Conservation (phyloP, 2,797 vertebrate genomes). For the Microctenopoma steveboyesi region DNA sequence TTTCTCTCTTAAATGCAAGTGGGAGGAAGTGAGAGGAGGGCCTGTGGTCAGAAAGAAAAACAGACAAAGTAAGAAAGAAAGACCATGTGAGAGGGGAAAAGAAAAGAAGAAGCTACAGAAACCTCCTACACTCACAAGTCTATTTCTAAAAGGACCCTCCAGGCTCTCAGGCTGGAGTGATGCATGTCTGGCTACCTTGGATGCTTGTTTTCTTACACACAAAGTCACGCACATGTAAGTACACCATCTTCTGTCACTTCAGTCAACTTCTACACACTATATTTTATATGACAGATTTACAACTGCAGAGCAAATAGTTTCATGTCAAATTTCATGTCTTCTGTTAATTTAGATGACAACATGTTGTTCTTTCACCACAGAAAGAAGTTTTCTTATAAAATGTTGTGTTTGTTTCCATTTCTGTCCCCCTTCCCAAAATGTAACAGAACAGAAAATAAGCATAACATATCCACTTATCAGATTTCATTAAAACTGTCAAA, state of each 20-base stretch:
- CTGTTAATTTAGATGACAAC: slow-evolving; percentile 16
- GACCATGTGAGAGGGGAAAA: slow-evolving; percentile 26
- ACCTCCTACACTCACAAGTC: slow-evolving; percentile 55
- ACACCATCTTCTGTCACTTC: slow-evolving; percentile 29
- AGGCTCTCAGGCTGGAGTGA: slow-evolving; percentile 51
- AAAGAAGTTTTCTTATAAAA: not conserved
- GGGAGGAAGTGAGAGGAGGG: slow-evolving; percentile 58
- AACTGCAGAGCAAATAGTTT: not conserved
- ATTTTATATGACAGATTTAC: not conserved
- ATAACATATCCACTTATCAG: slow-evolving; percentile 67
- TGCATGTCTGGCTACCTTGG: slow-evolving; percentile 41
- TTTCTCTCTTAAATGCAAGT: slow-evolving; percentile 59
- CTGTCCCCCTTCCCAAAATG: slow-evolving; percentile 35
- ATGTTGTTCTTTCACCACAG: slow-evolving; percentile 9
- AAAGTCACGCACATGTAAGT: not conserved
- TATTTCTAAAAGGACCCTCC: slow-evolving; percentile 57
- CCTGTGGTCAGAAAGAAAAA: slow-evolving; percentile 58
- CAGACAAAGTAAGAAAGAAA: slow-evolving; percentile 45
- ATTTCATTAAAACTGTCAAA: slow-evolving; percentile 69
- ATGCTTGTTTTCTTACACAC: slow-evolving; percentile 43
- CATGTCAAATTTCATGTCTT: slow-evolving; percentile 1
- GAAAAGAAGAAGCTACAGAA: slow-evolving; percentile 47
- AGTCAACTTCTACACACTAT: slow-evolving; percentile 8
- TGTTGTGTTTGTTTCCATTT: slow-evolving; percentile 47
- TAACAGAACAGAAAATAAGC: slow-evolving; percentile 55